Conservation (phyloP, 2,797 vertebrate species). For the Scolopax rusticola region DNA sequence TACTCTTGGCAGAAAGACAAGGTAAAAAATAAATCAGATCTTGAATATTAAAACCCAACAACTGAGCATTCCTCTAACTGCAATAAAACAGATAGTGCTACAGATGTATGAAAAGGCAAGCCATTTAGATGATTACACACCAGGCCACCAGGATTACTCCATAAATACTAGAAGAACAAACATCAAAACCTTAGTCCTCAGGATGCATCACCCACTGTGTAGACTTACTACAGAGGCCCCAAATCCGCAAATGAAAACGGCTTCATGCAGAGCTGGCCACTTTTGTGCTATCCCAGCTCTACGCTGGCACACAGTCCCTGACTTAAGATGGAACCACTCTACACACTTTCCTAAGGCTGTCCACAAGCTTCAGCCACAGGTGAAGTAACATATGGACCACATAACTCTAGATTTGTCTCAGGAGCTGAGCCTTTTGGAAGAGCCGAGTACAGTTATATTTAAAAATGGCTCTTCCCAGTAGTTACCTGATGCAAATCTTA, state of each 20-base stretch:
- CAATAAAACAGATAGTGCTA: background rate
- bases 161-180: background rate
- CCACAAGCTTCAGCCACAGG: background rate
- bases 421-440: background rate
- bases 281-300: background rate
- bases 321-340: background rate
- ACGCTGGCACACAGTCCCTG: background rate
- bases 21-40: background rate
- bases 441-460: background rate
- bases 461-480: background rate
- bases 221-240: background rate
- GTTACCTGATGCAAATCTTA: background rate
- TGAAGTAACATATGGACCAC: background rate
- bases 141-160: background rate
- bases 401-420: background rate
- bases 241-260: background rate
- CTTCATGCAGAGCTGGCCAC: background rate
- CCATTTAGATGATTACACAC: background rate
- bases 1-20: background rate
- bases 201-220: background rate
- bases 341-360: background rate
- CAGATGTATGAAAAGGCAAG: background rate
- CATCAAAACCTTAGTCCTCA: background rate
- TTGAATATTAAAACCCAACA: background rate
- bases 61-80: background rate